Percentiles rank a stretch among this genome's conserved stretches.
Conservation (phyloP, 2,888 invertebrate genomes). For the Margaritifera margaritifera region DNA sequence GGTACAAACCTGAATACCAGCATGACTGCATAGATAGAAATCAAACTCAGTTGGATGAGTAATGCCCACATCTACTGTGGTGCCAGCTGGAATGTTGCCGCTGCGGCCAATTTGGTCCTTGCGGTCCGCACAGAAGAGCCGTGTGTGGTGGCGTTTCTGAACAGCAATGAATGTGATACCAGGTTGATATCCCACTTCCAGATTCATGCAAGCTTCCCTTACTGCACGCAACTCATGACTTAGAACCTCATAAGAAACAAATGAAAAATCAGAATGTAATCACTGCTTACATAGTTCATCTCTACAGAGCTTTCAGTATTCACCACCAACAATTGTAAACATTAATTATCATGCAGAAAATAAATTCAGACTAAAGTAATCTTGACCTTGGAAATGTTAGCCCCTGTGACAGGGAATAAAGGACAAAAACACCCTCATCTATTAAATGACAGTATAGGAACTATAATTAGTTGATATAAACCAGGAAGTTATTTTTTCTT, state of each 20-base stretch:
- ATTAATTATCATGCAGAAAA: too few relatives aligned
- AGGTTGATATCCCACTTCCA: slow-evolving; percentile 95
- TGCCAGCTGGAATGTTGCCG: slow-evolving; percentile 99
- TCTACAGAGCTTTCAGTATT: too few relatives aligned
- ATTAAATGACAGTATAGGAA: too few relatives aligned
- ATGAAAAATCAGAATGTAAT: not conserved
- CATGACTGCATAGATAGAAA: slow-evolving; percentile 94
- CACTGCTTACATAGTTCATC: not conserved
- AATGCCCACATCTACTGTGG: slow-evolving; percentile 99
- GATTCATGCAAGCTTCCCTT: slow-evolving; percentile 97
- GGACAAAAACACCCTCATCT: too few relatives aligned
- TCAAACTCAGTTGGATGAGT: slow-evolving; percentile 99
- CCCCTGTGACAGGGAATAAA: too few relatives aligned
- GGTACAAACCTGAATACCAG: slow-evolving; percentile 78
- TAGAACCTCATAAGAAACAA: slow-evolving; percentile 80
- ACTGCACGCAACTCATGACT: slow-evolving; percentile 98
- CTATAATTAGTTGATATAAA: too few relatives aligned
- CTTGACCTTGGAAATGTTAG: too few relatives aligned
- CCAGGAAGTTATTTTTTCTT: too few relatives aligned
- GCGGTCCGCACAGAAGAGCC: slow-evolving; percentile 98
- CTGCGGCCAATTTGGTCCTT: slow-evolving; percentile 98
- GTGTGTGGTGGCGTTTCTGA: slow-evolving; percentile 98
- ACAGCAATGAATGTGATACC: slow-evolving; percentile 98
- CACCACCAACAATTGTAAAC: too few relatives aligned
- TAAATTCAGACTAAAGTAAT: too few relatives aligned